Percentiles rank a stretch among this genome's conserved stretches.
Evolutionary conservation across 2,113 vertebrate species (phyloP).

Genomic region (Chamaea fasciata): DNA sequence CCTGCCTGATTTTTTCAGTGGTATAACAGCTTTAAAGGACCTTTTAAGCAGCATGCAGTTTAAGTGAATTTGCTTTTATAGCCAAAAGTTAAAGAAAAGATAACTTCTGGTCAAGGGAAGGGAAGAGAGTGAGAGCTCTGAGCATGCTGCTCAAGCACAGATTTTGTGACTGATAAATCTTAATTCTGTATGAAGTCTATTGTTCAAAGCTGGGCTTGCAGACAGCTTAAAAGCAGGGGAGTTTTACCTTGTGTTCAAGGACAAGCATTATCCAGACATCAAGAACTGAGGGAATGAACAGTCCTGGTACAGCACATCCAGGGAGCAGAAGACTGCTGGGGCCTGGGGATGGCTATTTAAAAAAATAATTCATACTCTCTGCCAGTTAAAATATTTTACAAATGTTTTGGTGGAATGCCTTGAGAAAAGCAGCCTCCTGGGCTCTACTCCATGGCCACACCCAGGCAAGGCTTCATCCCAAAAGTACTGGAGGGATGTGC

Average conservation of each 20-base stretch:
- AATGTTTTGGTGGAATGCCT: background rate
- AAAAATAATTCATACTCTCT: background rate
- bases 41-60: background rate
- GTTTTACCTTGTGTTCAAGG: background rate
- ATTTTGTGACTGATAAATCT: background rate
- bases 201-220: background rate
- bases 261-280: background rate
- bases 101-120: background rate
- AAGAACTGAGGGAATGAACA: background rate
- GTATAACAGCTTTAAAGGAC: background rate
- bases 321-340: background rate
- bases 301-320: background rate
- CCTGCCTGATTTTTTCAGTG: background rate
- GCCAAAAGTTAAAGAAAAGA: background rate
- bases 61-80: background rate
- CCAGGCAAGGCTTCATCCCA: background rate
- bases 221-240: background rate
- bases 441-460: background rate
- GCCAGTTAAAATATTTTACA: background rate
- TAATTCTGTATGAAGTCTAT: background rate
- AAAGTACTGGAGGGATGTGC: background rate
- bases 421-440: background rate
- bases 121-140: background rate
- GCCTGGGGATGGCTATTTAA: background rate
- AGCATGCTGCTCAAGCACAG: background rate